phyloP scores from a whole-genome alignment of 2,797 vertebrate species.

The Rousettus madagascariensis region DNA sequence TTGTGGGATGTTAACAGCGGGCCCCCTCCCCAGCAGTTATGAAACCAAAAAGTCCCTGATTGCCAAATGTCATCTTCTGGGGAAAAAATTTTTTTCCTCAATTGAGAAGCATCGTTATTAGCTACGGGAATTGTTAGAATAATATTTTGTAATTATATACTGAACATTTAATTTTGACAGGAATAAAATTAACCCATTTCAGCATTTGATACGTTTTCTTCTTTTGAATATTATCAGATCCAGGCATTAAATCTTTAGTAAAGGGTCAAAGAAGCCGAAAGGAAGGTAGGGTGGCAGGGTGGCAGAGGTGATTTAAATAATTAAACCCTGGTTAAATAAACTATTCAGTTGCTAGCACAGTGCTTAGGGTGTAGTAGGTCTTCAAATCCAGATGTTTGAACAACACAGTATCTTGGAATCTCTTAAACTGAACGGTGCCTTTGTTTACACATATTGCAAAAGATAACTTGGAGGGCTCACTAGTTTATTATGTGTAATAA shows the following conservation, averaged over 20 bases:
- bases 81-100: not conserved
- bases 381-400: not conserved
- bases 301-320: not conserved
- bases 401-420: not conserved
- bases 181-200: not conserved
- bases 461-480: not conserved
- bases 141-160: not conserved
- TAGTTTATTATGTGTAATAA: not conserved
- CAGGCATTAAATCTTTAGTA: not conserved
- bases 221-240: not conserved
- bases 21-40: not conserved
- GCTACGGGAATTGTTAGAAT: not conserved
- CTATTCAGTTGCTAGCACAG: not conserved
- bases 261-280: not conserved
- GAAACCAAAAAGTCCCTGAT: not conserved
- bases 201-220: not conserved
- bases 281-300: not conserved
- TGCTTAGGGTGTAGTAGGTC: not conserved
- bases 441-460: constrained; percentile 8
- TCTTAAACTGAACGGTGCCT: not conserved
- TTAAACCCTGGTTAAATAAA: not conserved
- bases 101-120: not conserved
- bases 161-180: not conserved
- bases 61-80: not conserved
- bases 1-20: not conserved